A percentile compares a stretch with the other conserved stretches of the same genome.
Conservation (phyloP, 1,140 invertebrate genomes). For the Drosophila ogumai region DNA sequence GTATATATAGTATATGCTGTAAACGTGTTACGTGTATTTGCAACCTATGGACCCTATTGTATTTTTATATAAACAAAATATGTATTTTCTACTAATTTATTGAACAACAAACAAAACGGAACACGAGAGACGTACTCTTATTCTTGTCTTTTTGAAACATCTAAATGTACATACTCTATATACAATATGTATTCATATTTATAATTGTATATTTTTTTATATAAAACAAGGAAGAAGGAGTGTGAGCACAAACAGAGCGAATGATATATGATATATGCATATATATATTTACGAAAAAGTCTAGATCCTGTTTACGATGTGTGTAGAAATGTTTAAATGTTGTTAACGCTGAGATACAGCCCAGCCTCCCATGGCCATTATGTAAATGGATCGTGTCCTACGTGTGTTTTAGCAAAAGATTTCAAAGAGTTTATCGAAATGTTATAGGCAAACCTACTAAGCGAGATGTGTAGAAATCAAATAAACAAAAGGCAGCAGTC, state of each 20-base stretch:
- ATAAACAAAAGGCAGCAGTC: constrained; percentile 40
- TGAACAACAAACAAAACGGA: constrained; percentile 33
- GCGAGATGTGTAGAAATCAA: constrained; percentile 60
- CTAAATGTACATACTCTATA: constrained; percentile 45
- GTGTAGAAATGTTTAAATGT: constrained; percentile 50
- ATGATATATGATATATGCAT: constrained; percentile 16
- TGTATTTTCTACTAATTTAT: constrained; percentile 80
- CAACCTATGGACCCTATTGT: constrained; percentile 79
- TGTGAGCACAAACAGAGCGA: constrained; percentile 11
- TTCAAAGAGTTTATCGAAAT: constrained; percentile 66
- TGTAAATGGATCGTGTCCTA: constrained; percentile 51
- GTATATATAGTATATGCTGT: constrained; percentile 14
- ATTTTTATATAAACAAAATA: constrained; percentile 73
- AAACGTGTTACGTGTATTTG: constrained; percentile 45
- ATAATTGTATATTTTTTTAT: constrained; percentile 53
- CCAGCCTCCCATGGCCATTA: constrained; percentile 27
- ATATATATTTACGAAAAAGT: constrained; percentile 19
- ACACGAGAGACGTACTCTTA: constrained; percentile 31
- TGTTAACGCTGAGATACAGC: constrained; percentile 23
- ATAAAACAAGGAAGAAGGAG: background rate
- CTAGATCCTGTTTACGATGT: constrained; percentile 50
- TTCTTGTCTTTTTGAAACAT: constrained; percentile 48
- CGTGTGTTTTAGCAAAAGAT: constrained; percentile 54
- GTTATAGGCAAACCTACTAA: constrained; percentile 61
- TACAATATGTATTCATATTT: constrained; percentile 43